Base-by-base conservation (phyloP, 2,797 vertebrate genomes). In the Aselliscus stoliczkanus region DNA sequence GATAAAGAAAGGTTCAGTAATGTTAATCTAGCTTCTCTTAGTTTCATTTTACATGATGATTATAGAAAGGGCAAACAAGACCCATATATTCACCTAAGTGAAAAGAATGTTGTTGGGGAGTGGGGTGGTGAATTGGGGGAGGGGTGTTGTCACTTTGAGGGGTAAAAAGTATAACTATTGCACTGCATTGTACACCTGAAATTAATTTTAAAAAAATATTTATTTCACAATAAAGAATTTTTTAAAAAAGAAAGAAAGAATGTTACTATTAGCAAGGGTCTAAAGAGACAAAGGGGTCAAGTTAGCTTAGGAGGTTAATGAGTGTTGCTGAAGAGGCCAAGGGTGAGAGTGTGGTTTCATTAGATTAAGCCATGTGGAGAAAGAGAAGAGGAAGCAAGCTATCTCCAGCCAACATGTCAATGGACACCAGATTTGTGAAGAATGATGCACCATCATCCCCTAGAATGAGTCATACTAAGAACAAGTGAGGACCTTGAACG, bases 1-100 rank as follows among this genome's bases (percentile, higher is more conserved):
- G 42, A 73, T 77, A 85, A 88, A 88, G 20, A 17, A 8, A 85
- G 8, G 60, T 52, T 85, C 37, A 37, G 29, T 88, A 29, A 62
- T 83, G 23, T 89, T 88, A 96, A 83, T 82, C 50, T 73, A 83
- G 37, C 15, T 62, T 93, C 21, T 93, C 65, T 62, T 75, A 76
- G 73, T 88, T 96, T 84, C 77, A 79, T 44, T 31, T 73, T 67
- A 86, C 50, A 91, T n/a, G 56, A 79, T 89, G 44, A 82, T 37
- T 20, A 44, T 69, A 25, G 52, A 69, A 64, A 93, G 64, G 65
- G 50, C 34, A 89, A 47, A 85, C 60, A 91, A 86, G 60, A 85
- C 47, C 17, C 60, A 88, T 85, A 93, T 85, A 39, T 86, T 92
- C 52, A 72, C 25, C 15, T 81, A 72, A 65, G 56, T 21, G 31